phyloP scores from a whole-genome alignment of 2,797 vertebrate genomes.

The Halcyon chelicuti region DNA sequence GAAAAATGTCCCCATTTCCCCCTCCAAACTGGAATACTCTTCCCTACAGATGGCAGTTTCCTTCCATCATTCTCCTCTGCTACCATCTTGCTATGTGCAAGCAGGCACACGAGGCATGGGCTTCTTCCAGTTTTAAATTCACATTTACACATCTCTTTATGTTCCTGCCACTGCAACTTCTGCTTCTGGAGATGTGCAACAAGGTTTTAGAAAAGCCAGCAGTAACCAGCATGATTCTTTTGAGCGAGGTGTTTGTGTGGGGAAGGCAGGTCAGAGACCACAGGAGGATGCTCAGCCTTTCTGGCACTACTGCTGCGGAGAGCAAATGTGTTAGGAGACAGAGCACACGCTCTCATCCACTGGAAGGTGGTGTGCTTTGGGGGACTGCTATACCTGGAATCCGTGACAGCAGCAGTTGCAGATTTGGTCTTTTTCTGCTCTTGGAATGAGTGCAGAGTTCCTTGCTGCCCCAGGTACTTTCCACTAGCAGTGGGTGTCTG shows the following conservation, averaged over 20 bases:
- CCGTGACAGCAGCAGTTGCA: neutral
- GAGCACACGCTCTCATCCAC: fast-evolving
- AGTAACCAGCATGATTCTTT: neutral
- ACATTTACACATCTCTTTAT: neutral
- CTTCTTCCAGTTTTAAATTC: neutral
- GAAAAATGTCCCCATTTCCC: neutral
- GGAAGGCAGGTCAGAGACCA: neutral
- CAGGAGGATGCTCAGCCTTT: neutral
- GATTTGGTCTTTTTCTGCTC: neutral
- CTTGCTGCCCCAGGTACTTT: neutral
- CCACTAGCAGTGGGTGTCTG: neutral
- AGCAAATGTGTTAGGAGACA: neutral
- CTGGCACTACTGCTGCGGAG: neutral
- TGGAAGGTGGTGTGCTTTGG: neutral
- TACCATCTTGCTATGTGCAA: neutral
- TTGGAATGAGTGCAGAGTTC: neutral
- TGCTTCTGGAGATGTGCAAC: neutral
- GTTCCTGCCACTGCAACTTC: neutral
- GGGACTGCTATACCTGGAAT: neutral
- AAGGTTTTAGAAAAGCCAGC: neutral
- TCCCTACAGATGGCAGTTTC: neutral
- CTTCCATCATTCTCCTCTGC: neutral
- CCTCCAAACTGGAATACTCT: neutral
- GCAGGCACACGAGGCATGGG: neutral
- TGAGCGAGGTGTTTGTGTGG: neutral